These are phyloP conservation scores for Microctonus brassicae DNA, from an alignment of 2,888 invertebrate genomes.

Conservation along the genomic window DNA sequence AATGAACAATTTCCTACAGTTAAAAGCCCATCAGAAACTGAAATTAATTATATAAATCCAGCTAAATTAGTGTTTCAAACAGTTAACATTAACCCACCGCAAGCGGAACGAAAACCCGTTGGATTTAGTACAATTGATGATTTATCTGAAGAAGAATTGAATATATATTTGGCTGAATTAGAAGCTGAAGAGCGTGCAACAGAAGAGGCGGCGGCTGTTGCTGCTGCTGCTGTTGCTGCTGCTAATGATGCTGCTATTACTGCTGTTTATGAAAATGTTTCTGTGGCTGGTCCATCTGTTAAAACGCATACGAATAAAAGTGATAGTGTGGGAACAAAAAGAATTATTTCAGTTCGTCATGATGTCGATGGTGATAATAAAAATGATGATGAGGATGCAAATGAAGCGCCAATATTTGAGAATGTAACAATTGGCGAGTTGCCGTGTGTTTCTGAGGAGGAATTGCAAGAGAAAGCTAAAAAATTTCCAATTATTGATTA, in stretches of 20 bases:
- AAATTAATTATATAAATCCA: constrained; percentile 9
- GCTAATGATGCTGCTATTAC: constrained; percentile 41
- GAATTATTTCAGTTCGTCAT: constrained; percentile 23
- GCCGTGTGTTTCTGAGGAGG: constrained; percentile 55
- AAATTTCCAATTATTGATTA: constrained; percentile 61
- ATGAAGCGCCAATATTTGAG: constrained; percentile 61
- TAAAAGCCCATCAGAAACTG: constrained; percentile 36
- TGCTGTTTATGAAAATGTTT: constrained; percentile 44
- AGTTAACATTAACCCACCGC: constrained; percentile 20
- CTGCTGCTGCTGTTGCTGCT: constrained; percentile 33
- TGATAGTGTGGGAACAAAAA: constrained; percentile 10
- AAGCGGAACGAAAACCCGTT: constrained; percentile 48
- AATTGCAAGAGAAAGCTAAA: constrained; percentile 58
- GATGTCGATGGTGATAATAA: too few species aligned
- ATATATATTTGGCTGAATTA: constrained; percentile 67
- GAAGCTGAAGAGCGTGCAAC: constrained; percentile 65
- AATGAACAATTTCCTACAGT: constrained; percentile 45
- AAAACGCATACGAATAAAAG: constrained; percentile 16
- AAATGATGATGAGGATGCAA: constrained; percentile 54
- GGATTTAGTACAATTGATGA: constrained; percentile 62
- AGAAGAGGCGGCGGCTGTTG: constrained; percentile 38
- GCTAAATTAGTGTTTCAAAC: constrained; percentile 38
- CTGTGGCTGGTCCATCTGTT: constrained; percentile 36
- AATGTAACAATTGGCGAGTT: constrained; percentile 59
- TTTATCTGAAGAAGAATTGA: constrained; percentile 67